Evolutionary conservation across 2,797 vertebrate genomes (phyloP).

Genomic region (Melanotaenia boesemani): DNA sequence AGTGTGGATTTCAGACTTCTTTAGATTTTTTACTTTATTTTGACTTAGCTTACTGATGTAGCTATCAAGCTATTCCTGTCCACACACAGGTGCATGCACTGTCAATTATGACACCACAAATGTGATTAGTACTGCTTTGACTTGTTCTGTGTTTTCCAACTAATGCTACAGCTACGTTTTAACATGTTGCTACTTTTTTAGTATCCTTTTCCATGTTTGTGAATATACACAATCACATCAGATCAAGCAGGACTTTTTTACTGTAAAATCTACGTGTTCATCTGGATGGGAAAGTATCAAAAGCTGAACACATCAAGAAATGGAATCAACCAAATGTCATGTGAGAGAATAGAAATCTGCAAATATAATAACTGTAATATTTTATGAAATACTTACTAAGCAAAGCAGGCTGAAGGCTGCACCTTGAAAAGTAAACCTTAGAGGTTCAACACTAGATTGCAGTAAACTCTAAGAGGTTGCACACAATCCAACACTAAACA

Average conservation of each 20-base stretch:
- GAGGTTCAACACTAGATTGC: too few species aligned
- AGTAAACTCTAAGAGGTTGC: too few species aligned
- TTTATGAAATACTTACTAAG: too few species aligned
- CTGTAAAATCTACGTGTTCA: too few species aligned
- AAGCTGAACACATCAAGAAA: background rate
- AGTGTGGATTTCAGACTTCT: background rate
- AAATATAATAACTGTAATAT: too few species aligned
- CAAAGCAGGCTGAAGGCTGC: too few species aligned
- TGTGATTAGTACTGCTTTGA: background rate
- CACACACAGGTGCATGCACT: background rate
- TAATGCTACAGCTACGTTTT: background rate
- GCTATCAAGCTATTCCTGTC: conserved; percentile 9
- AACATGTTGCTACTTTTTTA: background rate
- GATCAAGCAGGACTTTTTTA: background rate
- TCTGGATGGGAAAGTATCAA: background rate
- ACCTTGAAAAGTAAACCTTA: too few species aligned
- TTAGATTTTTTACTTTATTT: too few species aligned
- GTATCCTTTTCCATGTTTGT: background rate
- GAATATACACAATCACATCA: background rate
- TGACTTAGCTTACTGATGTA: background rate
- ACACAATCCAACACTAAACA: too few species aligned
- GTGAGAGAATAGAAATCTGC: too few species aligned
- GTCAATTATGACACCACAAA: background rate
- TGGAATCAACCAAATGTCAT: too few species aligned
- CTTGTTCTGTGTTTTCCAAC: background rate